Conservation (phyloP, 2,797 vertebrate genomes). For the Acanthornis magna region DNA sequence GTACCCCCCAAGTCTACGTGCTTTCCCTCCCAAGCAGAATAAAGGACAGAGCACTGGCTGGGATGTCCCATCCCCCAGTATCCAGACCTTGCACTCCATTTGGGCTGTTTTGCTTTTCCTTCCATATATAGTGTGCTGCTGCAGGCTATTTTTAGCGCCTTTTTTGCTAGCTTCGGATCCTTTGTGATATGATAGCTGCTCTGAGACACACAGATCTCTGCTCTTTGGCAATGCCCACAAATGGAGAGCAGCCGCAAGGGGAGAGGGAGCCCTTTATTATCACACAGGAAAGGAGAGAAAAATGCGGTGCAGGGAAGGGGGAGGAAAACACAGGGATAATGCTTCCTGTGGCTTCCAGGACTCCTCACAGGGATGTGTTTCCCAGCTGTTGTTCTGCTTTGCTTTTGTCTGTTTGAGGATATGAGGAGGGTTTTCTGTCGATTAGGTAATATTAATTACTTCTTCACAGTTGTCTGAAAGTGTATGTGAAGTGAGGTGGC, state of each 20-base stretch:
- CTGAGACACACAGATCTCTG: conserved; percentile 68
- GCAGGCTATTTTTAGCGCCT: conserved; percentile 79
- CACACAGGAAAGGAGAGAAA: conserved; percentile 70
- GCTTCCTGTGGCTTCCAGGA: conserved; percentile 64
- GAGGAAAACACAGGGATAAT: conserved; percentile 61
- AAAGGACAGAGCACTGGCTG: not conserved
- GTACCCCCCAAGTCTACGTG: not conserved
- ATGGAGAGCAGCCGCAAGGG: conserved; percentile 72
- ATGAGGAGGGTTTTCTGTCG: not conserved
- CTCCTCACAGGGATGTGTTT: not conserved
- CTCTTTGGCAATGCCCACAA: conserved; percentile 80
- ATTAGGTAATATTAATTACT: not conserved
- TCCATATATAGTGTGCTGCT: conserved; percentile 81
- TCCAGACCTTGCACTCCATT: conserved; percentile 60
- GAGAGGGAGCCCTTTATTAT: conserved; percentile 81
- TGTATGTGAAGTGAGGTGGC: not conserved
- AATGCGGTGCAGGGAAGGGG: conserved; percentile 54
- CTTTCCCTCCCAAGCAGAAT: conserved; percentile 1
- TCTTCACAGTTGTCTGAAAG: not conserved
- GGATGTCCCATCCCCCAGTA: conserved; percentile 56
- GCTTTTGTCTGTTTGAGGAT: not conserved
- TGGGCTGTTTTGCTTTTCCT: conserved; percentile 72
- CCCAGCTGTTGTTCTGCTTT: not conserved
- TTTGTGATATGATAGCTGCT: conserved; percentile 71
- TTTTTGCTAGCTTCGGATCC: conserved; percentile 69